phyloP scores from a whole-genome alignment of 2,888 invertebrate genomes.

The Leptura quadrifasciata region DNA sequence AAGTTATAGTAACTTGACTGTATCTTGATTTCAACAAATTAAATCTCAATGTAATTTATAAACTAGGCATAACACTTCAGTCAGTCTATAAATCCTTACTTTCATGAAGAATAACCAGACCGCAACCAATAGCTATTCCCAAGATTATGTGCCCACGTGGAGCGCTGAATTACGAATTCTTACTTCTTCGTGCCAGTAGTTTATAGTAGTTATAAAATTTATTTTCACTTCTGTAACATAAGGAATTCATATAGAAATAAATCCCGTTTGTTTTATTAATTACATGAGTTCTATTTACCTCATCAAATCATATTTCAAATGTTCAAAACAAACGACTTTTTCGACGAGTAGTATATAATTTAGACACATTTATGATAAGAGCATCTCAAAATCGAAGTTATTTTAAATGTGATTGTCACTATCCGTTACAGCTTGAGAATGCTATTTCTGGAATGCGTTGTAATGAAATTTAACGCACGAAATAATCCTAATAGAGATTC shows the following conservation, averaged over 20 bases:
- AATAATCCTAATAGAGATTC: slow-evolving; percentile 3
- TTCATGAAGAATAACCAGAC: too few relatives aligned
- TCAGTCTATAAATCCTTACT: too few relatives aligned
- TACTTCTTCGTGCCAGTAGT: too few relatives aligned
- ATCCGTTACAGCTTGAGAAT: background rate
- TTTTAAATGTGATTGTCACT: background rate
- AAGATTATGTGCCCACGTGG: too few relatives aligned
- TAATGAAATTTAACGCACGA: background rate
- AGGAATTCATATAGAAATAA: background rate
- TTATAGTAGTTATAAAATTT: too few relatives aligned
- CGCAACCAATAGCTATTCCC: too few relatives aligned
- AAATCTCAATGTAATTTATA: too few relatives aligned
- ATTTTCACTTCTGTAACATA: background rate
- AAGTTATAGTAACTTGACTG: too few relatives aligned
- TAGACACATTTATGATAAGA: background rate
- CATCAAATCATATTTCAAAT: background rate
- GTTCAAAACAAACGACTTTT: background rate
- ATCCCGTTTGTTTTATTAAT: background rate
- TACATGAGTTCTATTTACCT: background rate
- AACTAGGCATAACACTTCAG: too few relatives aligned
- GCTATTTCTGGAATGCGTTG: background rate
- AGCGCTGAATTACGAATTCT: too few relatives aligned
- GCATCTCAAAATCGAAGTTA: background rate
- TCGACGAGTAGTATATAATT: background rate
- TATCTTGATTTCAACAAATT: too few relatives aligned